These are phyloP conservation scores for Oncopodura yosiiana DNA, from an alignment of 1,140 invertebrate genomes.

Conservation along the genomic window DNA sequence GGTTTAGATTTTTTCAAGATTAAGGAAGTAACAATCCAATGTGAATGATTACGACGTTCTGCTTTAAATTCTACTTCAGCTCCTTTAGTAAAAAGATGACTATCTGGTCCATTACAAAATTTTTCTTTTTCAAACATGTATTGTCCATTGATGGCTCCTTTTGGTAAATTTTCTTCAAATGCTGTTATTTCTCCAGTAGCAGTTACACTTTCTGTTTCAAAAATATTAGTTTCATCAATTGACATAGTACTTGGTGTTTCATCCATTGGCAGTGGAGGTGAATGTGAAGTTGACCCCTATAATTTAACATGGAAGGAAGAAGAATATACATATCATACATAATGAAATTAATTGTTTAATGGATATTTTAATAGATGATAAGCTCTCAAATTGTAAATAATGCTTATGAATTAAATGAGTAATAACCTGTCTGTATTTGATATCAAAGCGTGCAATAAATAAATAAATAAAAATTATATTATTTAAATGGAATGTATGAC, in stretches of 20 bases:
- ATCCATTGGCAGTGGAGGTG: neutral
- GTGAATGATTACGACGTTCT: neutral
- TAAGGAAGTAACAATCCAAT: neutral
- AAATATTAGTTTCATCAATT: too few relatives aligned
- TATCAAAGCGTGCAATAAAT: too few relatives aligned
- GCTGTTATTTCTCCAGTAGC: slow-evolving; percentile 10
- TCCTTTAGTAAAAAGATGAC: neutral
- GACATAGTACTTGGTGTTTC: neutral
- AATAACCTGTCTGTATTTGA: too few relatives aligned
- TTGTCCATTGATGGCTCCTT: slow-evolving; percentile 16
- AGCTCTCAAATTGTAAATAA: too few relatives aligned
- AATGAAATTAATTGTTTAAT: neutral
- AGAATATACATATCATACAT: too few relatives aligned
- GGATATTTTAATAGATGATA: too few relatives aligned
- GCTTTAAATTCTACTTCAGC: slow-evolving; percentile 9
- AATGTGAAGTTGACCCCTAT: neutral
- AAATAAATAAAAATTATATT: too few relatives aligned
- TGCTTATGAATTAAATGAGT: too few relatives aligned
- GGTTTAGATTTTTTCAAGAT: neutral
- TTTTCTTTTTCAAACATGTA: slow-evolving; percentile 5
- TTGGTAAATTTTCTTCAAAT: slow-evolving; percentile 5
- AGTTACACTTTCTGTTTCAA: too few relatives aligned
- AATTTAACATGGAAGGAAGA: neutral
- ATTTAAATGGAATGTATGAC: too few relatives aligned
- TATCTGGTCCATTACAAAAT: too few relatives aligned